phyloP scores from a whole-genome alignment of 2,888 invertebrate species.

The Drosophila tanythrix region DNA sequence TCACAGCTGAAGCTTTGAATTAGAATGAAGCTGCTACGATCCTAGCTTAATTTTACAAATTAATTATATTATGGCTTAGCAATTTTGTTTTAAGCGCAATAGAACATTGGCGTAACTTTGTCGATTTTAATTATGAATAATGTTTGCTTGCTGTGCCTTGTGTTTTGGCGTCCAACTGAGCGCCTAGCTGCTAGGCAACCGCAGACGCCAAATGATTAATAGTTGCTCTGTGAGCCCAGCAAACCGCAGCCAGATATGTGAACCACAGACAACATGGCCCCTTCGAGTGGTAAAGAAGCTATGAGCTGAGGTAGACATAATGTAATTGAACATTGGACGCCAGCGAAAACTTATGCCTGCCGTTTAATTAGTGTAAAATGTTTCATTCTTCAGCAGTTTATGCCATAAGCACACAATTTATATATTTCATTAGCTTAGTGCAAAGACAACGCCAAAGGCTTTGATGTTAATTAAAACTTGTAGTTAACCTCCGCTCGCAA shows the following conservation, averaged over 20 bases:
- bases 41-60: conserved; percentile 52
- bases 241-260: conserved; percentile 28
- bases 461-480: conserved; percentile 66
- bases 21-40: background rate
- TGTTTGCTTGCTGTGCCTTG: conserved; percentile 28
- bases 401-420: conserved; percentile 36
- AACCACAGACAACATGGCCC: conserved; percentile 10
- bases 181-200: conserved; percentile 30
- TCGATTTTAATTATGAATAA: conserved; percentile 77
- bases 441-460: conserved; percentile 36
- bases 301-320: conserved; percentile 5
- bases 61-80: conserved; percentile 54
- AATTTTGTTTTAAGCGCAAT: conserved; percentile 28
- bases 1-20: background rate
- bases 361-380: conserved; percentile 59
- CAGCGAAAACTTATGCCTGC: conserved; percentile 20
- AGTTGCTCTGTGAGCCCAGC: conserved; percentile 44
- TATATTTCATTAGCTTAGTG: conserved; percentile 61
- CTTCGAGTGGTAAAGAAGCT: background rate
- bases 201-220: conserved; percentile 69
- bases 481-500: background rate
- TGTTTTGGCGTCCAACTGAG: conserved; percentile 15
- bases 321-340: conserved; percentile 35
- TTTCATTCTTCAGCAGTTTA: conserved; percentile 26
- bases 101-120: conserved; percentile 28